Evolutionary conservation across 2,797 vertebrate genomes (phyloP).

Genomic region (Sebastes goodei): DNA sequence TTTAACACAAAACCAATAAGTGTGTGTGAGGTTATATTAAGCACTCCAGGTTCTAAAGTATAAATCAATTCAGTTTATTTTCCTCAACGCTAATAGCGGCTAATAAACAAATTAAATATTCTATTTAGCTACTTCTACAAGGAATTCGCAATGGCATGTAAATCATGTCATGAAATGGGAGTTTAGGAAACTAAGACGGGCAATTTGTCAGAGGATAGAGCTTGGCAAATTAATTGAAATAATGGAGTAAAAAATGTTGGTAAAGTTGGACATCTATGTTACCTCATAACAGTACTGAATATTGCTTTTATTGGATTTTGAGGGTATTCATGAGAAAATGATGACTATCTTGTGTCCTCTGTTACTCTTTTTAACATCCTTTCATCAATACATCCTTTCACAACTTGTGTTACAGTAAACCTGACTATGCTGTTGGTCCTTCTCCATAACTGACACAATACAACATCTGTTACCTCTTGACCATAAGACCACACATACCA

Average conservation of each 20-base stretch:
- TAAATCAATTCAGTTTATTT: constrained; percentile 50
- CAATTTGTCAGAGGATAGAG: background rate
- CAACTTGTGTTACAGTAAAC: constrained; percentile 57
- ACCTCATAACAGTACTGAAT: background rate
- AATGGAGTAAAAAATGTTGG: background rate
- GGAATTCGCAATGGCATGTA: background rate
- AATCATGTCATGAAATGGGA: constrained; percentile 4
- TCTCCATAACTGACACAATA: constrained; percentile 70
- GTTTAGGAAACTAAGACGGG: background rate
- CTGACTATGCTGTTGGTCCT: constrained; percentile 48
- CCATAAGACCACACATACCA: constrained; percentile 11
- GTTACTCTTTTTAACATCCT: background rate
- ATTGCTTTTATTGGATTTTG: constrained; percentile 1
- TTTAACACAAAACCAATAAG: constrained; percentile 46
- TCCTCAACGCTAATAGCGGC: constrained; percentile 14
- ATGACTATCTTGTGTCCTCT: background rate
- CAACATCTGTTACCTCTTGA: constrained; percentile 62
- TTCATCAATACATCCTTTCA: constrained; percentile 1
- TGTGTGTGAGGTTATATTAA: constrained; percentile 39
- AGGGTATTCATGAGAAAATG: background rate
- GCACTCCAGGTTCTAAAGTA: constrained; percentile 14
- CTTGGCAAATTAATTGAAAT: background rate
- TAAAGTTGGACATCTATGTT: background rate
- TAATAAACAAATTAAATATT: constrained; percentile 48
- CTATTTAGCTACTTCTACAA: constrained; percentile 24